Conservation (phyloP, 2,113 vertebrate genomes). For the Aegithalos caudatus region DNA sequence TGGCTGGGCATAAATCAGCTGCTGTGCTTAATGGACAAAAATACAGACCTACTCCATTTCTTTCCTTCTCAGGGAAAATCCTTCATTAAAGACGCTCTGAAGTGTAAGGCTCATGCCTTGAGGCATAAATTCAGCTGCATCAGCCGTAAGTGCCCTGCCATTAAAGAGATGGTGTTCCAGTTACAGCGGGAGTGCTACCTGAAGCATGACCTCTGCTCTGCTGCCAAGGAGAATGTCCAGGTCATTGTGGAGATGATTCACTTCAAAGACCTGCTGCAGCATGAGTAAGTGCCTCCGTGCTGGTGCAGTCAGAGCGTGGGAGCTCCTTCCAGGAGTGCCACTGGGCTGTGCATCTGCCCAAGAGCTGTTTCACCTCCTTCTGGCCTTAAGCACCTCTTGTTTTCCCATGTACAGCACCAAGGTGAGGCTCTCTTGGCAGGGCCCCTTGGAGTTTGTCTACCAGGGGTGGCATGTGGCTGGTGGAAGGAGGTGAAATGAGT, state of each 20-base stretch:
- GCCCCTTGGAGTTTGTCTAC: neutral
- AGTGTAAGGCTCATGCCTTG: slow-evolving; percentile 95
- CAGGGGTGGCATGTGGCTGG: neutral
- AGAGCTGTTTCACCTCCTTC: slow-evolving; percentile 6
- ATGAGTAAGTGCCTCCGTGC: slow-evolving; percentile 83
- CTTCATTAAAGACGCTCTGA: slow-evolving; percentile 97
- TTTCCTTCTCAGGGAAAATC: slow-evolving; percentile 88
- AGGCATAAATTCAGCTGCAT: slow-evolving; percentile 97
- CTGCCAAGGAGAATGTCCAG: slow-evolving; percentile 91
- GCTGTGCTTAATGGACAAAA: slow-evolving; percentile 52
- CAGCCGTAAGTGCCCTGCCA: slow-evolving; percentile 96
- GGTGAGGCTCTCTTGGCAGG: neutral
- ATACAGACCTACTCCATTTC: slow-evolving; percentile 34
- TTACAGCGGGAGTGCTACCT: slow-evolving; percentile 96
- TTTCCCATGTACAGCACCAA: neutral
- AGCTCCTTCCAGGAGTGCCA: slow-evolving; percentile 62
- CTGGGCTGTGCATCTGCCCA: slow-evolving; percentile 25
- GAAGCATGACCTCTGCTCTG: slow-evolving; percentile 93
- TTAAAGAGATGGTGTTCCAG: slow-evolving; percentile 98
- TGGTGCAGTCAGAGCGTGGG: slow-evolving; percentile 52
- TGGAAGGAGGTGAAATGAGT: neutral
- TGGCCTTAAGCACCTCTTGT: neutral
- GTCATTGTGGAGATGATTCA: slow-evolving; percentile 99
- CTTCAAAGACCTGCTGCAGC: slow-evolving; percentile 95
- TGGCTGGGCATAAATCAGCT: slow-evolving; percentile 55